These are phyloP conservation scores for Orientallactaga bullata DNA, from an alignment of 2,113 vertebrate species.

Conservation along the genomic window DNA sequence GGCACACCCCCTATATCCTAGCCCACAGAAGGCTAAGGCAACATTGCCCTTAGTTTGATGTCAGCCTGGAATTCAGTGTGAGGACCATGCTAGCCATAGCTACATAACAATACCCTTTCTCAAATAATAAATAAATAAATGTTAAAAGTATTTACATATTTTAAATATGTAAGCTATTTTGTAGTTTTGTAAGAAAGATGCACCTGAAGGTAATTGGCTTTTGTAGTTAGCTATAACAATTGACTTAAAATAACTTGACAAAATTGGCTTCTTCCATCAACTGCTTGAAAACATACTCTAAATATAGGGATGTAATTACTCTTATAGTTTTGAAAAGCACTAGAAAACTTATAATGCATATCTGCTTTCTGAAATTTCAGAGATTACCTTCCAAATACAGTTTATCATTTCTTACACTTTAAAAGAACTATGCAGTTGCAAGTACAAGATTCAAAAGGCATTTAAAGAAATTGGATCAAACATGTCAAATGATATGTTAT, in stretches of 20 bases:
- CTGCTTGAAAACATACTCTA: constrained; percentile 27
- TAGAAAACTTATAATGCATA: background rate
- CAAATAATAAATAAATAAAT: too few relatives aligned
- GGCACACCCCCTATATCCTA: too few relatives aligned
- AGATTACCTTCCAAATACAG: background rate
- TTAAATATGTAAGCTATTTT: too few relatives aligned
- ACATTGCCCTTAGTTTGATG: too few relatives aligned
- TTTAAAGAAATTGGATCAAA: background rate
- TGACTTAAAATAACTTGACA: constrained; percentile 35
- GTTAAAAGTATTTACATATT: too few relatives aligned
- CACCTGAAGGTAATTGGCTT: too few relatives aligned
- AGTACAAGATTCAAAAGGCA: background rate
- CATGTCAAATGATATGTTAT: background rate
- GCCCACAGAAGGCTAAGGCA: too few relatives aligned
- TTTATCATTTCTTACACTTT: background rate
- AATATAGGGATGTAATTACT: constrained; percentile 34
- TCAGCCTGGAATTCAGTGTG: too few relatives aligned
- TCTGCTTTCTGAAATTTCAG: background rate
- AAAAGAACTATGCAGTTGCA: background rate
- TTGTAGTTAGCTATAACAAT: background rate
- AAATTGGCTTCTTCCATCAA: background rate
- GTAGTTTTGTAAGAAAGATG: too few relatives aligned
- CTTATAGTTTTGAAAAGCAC: constrained; percentile 59
- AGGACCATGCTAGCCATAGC: too few relatives aligned
- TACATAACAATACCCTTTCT: too few relatives aligned